Evolutionary conservation across 2,888 invertebrate species (phyloP).

Genomic region (Phyto melanocephala): DNA sequence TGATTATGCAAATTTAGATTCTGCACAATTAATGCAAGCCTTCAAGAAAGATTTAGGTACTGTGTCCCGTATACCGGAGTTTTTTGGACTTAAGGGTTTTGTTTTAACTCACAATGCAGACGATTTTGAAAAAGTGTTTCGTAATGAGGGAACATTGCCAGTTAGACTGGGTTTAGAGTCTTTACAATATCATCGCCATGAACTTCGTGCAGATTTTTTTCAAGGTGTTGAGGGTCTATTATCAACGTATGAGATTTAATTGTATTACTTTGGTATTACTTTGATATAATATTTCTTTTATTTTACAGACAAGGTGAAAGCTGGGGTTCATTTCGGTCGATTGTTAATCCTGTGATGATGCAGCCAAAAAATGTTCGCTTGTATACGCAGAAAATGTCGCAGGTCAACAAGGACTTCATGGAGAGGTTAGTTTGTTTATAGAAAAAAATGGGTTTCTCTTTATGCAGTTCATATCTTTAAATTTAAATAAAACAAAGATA

Average conservation of each 20-base stretch:
- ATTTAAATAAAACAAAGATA: too few species aligned
- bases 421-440: constrained; percentile 71
- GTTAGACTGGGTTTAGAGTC: constrained; percentile 75
- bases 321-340: constrained; percentile 82
- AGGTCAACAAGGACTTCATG: constrained; percentile 78
- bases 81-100: constrained; percentile 71
- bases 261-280: neutral
- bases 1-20: constrained; percentile 67
- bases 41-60: constrained; percentile 74
- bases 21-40: constrained; percentile 51
- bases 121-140: constrained; percentile 75
- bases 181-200: constrained; percentile 77
- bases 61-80: constrained; percentile 74
- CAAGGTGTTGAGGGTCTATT: constrained; percentile 50
- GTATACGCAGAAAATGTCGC: constrained; percentile 80
- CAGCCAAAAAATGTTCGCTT: constrained; percentile 81
- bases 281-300: neutral
- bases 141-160: constrained; percentile 80
- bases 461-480: too few species aligned
- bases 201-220: constrained; percentile 64
- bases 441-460: neutral
- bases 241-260: constrained; percentile 40
- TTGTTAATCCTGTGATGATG: constrained; percentile 84
- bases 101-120: constrained; percentile 79
- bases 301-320: constrained; percentile 79